Base-by-base conservation (phyloP, 2,113 vertebrate species). In the Peromyscus californicus region DNA sequence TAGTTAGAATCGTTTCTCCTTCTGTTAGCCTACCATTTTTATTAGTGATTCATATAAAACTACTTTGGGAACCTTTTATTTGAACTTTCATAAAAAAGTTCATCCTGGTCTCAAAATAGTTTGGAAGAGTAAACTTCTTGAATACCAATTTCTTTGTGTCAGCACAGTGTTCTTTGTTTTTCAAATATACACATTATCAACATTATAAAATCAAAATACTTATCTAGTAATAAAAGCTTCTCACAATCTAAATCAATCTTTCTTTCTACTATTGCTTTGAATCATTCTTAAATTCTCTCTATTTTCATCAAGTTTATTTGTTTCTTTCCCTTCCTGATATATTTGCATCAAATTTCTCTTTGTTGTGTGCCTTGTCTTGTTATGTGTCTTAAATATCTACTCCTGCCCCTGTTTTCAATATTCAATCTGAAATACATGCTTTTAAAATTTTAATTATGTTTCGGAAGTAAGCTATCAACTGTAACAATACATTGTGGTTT, bases 151-250 rank as follows among this genome's bases (percentile, higher is more conserved):
- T 57, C 29, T 67, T 61, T 80, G 4, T 84, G 42, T 39, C 15
- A 83, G 24, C 2, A 67, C 9, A 88, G 21, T 65, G 42, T 78
- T 82, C 17, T 57, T 78, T 57, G 69, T 88, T 88, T 86, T 85
- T 69, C 7, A 33, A 75, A 21, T 78, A 70, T 54, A 33, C 10
- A 78, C 59, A 84, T 75, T 7, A 5, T 7, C 33, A 48, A 70
- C 29, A 51, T 93, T 75, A 93, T 45, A 54, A 92, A 84, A 92
- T 78, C 57, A 85, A 96, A 96, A 70, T 82, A 80, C 72, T 87
- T 87, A 80, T 63, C 31, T 26, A 96, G 1, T 88, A 36, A 48
- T 70, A 93, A 93, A 90, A 8, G 3, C 59, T 7, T 74, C 79
- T 42, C 42, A 85, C 6, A 90, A 22, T 51, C 17, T 82, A 39